Evolutionary conservation across 2,888 invertebrate species (phyloP).

Genomic region (Drosophila gaucha): DNA sequence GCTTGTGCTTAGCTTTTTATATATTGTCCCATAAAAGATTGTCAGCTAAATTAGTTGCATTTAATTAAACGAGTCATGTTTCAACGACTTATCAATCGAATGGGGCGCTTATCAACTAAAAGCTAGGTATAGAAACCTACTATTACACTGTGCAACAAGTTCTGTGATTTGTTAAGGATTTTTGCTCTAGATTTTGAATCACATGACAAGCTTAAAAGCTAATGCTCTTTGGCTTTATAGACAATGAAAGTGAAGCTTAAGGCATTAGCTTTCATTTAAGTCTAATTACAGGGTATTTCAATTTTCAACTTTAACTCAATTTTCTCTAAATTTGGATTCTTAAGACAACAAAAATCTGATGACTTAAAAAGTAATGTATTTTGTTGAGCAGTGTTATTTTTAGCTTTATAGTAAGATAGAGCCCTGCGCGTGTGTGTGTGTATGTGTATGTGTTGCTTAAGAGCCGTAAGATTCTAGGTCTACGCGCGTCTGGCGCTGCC

Average conservation of each 20-base stretch:
- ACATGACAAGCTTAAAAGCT: too few relatives aligned
- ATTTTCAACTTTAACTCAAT: too few relatives aligned
- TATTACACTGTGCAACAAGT: not conserved
- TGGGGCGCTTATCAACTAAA: constrained; percentile 51
- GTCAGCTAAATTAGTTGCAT: constrained; percentile 61
- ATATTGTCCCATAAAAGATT: constrained; percentile 31
- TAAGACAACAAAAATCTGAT: too few relatives aligned
- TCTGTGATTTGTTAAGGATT: not conserved
- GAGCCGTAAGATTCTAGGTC: constrained; percentile 1
- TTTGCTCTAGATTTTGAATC: too few relatives aligned
- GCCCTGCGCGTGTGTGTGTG: not conserved
- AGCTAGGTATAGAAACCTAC: constrained; percentile 28
- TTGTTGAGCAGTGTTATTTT: not conserved
- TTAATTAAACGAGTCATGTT: constrained; percentile 68
- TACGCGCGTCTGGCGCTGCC: constrained; percentile 53
- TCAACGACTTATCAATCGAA: constrained; percentile 48
- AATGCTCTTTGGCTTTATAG: too few relatives aligned
- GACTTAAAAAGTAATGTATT: too few relatives aligned
- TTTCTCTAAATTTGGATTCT: too few relatives aligned
- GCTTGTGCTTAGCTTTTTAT: constrained; percentile 64
- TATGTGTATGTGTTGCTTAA: not conserved
- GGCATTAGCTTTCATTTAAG: not conserved
- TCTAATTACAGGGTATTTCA: constrained; percentile 2
- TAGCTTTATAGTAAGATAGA: constrained; percentile 28
- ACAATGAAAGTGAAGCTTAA: too few relatives aligned